Base-by-base conservation (phyloP, 2,888 invertebrate genomes). In the Xiphydria camelus region DNA sequence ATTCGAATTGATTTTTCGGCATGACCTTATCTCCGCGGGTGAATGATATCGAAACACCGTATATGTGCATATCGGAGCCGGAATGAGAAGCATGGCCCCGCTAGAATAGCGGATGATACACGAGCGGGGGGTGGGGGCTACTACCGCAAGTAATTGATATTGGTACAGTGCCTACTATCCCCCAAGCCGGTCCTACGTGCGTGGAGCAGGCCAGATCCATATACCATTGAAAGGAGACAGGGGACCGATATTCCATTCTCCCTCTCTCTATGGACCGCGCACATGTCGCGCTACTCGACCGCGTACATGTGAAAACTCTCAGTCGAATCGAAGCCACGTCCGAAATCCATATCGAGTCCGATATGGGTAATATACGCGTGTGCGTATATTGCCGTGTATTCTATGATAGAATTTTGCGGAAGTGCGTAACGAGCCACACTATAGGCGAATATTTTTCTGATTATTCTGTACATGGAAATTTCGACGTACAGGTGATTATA, bases 141-240 rank as follows among this genome's bases (percentile, higher is more conserved):
- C 55, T 57, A 55, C 50, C 50, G 45, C 60, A 53, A 60, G 65
- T 68, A 67, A 71, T 70, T 68, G 68, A 67, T 68, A 70, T 66
- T 64, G 64, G 64, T 63, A 56, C 53, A 55, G 57, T 53, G 50
- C 45, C 53, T 50, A 57, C 53, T 57, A 50, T 59, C 49, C n/a
- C n/a, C 49, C 42, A 47, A 52, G 54, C 42, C 22, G 45, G 39
- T 35, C 37, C 40, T 41, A n/a, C n/a, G 44, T 48, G 44, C 50
- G 37, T 47, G 31, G 46, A 32, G 40, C 18, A 33, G 26, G 14
- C 26, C 9, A 10, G 4, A 33, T 33, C 4, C 40, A 33, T 43
- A 38, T 38, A 51, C 48, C 54, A 53, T 40, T 44, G 49, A 48
- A 46, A 39, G 49, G 45, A 49, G 41, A 44, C 50, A 47, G 48